A percentile compares a stretch with the other conserved stretches of the same genome.
Evolutionary conservation across 2,888 invertebrate genomes (phyloP).

Genomic region (Papilio demoleus): DNA sequence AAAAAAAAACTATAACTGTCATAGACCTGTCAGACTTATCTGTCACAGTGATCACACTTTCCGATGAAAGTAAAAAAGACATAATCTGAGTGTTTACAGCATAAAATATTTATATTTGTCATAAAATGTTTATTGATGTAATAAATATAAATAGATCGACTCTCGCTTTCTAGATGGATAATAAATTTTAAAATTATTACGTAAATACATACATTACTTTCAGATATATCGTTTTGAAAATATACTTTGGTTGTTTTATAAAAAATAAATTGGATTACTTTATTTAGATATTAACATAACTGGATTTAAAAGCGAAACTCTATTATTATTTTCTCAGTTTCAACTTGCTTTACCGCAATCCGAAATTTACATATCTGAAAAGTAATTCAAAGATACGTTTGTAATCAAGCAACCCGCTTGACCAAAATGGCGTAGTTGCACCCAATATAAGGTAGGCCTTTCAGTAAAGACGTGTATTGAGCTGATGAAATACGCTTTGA

Average conservation of each 20-base stretch:
- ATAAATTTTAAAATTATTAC: neutral
- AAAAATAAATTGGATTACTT: neutral
- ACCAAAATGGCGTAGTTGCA: too few relatives aligned
- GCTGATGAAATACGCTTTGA: neutral
- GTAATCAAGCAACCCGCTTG: too few relatives aligned
- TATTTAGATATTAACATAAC: neutral
- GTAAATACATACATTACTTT: neutral
- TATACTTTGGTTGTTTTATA: neutral
- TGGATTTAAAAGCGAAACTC: neutral
- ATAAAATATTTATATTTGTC: slow-evolving; percentile 13
- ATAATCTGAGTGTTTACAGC: neutral
- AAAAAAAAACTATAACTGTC: slow-evolving; percentile 18
- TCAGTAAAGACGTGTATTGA: too few relatives aligned
- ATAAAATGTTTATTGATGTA: slow-evolving; percentile 10
- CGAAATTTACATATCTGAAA: too few relatives aligned
- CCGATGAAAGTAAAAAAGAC: slow-evolving; percentile 9
- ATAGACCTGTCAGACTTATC: neutral
- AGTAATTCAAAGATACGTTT: too few relatives aligned
- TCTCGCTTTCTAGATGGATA: slow-evolving; percentile 3
- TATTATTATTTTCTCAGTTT: neutral
- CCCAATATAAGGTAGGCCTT: too few relatives aligned
- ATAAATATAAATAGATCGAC: slow-evolving; percentile 16
- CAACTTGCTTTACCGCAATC: neutral
- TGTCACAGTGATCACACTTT: too few relatives aligned
- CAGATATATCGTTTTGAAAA: neutral